These are phyloP conservation scores for Neoaliturus tenellus DNA, from an alignment of 2,888 invertebrate genomes.

Conservation along the genomic window DNA sequence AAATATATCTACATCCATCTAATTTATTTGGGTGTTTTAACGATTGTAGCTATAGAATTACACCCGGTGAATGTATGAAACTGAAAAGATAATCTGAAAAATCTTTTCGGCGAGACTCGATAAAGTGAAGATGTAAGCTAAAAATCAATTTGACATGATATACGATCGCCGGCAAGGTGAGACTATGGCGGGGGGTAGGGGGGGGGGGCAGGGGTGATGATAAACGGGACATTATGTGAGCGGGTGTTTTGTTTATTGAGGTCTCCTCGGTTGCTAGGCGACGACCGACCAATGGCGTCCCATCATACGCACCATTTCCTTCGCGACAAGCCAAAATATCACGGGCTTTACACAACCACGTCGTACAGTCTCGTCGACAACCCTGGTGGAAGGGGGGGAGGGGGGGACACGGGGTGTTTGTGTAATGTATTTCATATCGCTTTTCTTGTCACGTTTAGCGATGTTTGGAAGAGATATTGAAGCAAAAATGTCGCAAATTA, in stretches of 20 bases:
- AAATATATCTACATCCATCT: too few relatives aligned
- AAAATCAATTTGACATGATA: constrained; percentile 45
- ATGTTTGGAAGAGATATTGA: too few relatives aligned
- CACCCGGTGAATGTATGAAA: neutral
- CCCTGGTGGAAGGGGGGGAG: neutral
- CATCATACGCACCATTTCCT: constrained; percentile 58
- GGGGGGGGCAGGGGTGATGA: constrained; percentile 15
- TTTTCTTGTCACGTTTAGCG: constrained; percentile 24
- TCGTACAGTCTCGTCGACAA: neutral
- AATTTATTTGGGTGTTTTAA: too few relatives aligned
- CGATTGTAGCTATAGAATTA: too few relatives aligned
- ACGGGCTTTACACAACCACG: constrained; percentile 24
- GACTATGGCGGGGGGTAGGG: neutral
- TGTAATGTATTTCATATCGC: constrained; percentile 46
- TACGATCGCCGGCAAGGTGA: neutral
- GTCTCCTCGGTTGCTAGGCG: constrained; percentile 54
- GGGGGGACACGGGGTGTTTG: constrained; percentile 24
- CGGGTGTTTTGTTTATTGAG: constrained; percentile 59
- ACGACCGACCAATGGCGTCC: constrained; percentile 58
- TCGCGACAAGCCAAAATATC: constrained; percentile 53
- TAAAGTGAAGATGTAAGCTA: constrained; percentile 43
- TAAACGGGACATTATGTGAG: constrained; percentile 57
- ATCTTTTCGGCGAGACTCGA: neutral
- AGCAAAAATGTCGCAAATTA: too few relatives aligned
- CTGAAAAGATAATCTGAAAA: neutral